phyloP scores from a whole-genome alignment of 2,113 vertebrate genomes.

The Varanus komodoensis region DNA sequence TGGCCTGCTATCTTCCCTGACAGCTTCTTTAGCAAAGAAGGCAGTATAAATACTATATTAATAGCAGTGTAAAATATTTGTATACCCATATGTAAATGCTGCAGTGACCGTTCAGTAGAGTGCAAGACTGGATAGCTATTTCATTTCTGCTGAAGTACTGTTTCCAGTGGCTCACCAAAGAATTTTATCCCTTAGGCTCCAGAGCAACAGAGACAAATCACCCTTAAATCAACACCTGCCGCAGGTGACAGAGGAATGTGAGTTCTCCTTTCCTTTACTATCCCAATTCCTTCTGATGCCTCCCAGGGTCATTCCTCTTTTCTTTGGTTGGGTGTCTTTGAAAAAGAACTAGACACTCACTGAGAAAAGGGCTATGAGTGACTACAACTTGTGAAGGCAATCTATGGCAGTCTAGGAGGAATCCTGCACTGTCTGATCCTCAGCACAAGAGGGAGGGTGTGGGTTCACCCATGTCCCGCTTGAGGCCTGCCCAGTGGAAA shows the following conservation, averaged over 20 bases:
- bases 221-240: conserved; percentile 90
- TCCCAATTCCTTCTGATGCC: background rate
- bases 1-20: background rate
- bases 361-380: too few species aligned
- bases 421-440: background rate
- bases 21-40: background rate
- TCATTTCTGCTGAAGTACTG: rapidly evolving
- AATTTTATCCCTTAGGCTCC: conserved; percentile 78
- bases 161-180: background rate
- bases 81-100: background rate
- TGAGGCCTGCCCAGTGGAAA: background rate
- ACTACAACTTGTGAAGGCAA: too few species aligned
- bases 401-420: too few species aligned
- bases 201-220: conserved; percentile 95
- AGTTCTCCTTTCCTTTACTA: conserved; percentile 53
- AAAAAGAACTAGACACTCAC: too few species aligned
- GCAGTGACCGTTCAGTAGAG: background rate
- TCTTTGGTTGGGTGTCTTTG: too few species aligned
- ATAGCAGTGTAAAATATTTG: background rate
- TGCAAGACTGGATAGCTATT: background rate
- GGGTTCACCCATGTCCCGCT: background rate
- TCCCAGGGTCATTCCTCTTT: background rate
- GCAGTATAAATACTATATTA: too few species aligned
- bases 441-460: background rate
- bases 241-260: conserved; percentile 95